phyloP scores from a whole-genome alignment of 2,888 invertebrate genomes.

The Eristalis tenax region DNA sequence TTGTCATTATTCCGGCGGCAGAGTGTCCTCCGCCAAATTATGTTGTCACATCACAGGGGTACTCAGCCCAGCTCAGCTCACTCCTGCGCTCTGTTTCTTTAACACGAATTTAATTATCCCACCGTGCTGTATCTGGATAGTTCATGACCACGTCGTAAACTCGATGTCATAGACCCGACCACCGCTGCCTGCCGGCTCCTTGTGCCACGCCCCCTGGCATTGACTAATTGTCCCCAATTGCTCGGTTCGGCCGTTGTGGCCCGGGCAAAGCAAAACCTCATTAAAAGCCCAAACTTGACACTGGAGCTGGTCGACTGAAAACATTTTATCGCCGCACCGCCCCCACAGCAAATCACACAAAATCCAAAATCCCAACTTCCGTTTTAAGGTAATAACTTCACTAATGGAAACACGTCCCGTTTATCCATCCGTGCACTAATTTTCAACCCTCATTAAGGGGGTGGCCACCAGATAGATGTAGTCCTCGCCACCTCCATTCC shows the following conservation, averaged over 20 bases:
- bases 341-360: slow-evolving; percentile 25
- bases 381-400: slow-evolving; percentile 64
- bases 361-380: slow-evolving; percentile 28
- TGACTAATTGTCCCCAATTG: slow-evolving; percentile 42
- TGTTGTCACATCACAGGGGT: slow-evolving; percentile 8
- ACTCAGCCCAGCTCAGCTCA: not conserved
- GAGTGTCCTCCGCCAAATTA: slow-evolving; percentile 28
- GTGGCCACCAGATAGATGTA: not conserved
- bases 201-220: not conserved
- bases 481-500: no score
- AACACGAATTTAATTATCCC: slow-evolving; percentile 53
- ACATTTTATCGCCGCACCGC: not conserved
- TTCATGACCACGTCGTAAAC: not conserved
- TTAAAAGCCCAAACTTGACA: slow-evolving; percentile 26
- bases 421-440: slow-evolving; percentile 61
- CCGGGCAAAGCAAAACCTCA: slow-evolving; percentile 34
- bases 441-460: slow-evolving; percentile 67
- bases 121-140: slow-evolving; percentile 10
- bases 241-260: slow-evolving; percentile 1
- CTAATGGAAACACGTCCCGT: slow-evolving; percentile 68
- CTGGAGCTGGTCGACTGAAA: not conserved
- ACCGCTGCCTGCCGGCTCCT: not conserved
- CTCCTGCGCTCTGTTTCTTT: not conserved
- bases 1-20: slow-evolving; percentile 12
- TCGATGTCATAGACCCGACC: not conserved